A percentile compares a stretch with the other conserved stretches of the same genome.
Conservation (phyloP, 2,797 vertebrate species). For the Molossus alvarezi region DNA sequence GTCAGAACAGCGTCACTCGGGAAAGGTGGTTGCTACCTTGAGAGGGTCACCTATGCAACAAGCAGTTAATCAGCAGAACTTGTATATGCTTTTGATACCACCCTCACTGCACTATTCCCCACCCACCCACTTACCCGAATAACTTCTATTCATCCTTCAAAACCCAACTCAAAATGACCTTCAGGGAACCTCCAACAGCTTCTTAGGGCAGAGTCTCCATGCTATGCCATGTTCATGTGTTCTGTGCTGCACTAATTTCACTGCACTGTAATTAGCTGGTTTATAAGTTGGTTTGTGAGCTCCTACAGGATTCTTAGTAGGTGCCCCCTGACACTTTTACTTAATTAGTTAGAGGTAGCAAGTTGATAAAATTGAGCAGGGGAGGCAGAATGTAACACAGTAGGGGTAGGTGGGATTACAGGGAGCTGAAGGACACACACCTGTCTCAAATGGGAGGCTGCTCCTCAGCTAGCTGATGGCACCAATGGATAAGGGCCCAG, state of each 20-base stretch:
- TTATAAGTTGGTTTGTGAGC: background rate
- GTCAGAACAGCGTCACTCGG: background rate
- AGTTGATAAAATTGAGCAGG: background rate
- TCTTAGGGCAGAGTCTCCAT: background rate
- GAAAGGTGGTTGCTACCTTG: background rate
- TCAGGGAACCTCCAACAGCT: background rate
- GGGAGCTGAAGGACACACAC: background rate
- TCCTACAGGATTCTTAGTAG: background rate
- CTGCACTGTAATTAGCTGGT: background rate
- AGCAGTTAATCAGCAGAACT: background rate
- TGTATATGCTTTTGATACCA: background rate
- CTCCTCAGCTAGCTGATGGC: background rate
- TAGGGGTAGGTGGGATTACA: background rate
- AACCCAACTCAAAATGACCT: background rate
- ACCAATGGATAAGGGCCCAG: background rate
- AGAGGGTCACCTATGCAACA: background rate
- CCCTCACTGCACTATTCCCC: background rate
- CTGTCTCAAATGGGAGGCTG: background rate
- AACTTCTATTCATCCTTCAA: constrained; percentile 44
- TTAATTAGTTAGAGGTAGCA: background rate
- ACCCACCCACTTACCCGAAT: background rate
- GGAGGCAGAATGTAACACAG: background rate
- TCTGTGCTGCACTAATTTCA: background rate
- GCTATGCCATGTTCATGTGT: background rate
- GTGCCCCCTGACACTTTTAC: background rate